Percentiles rank a stretch among this genome's conserved stretches.
Conservation (phyloP, 2,113 vertebrate species). For the Phrynosoma platyrhinos region DNA sequence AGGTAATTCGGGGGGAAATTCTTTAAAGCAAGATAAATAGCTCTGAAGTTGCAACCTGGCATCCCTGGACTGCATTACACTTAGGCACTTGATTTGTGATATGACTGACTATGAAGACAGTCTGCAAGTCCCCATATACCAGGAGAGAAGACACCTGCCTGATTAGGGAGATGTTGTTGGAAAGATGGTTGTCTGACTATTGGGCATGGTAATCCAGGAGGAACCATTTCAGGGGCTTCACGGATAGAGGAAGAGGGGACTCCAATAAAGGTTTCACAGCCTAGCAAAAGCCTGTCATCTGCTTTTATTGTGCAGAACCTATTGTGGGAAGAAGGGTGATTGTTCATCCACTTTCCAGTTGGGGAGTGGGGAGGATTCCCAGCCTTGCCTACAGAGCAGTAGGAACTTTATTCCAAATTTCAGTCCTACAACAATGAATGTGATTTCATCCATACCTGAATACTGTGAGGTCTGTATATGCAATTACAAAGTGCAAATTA, state of each 20-base stretch:
- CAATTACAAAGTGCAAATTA: background rate
- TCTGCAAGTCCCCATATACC: background rate
- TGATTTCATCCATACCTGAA: background rate
- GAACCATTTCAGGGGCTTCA: no score
- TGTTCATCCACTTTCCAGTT: background rate
- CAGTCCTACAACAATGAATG: background rate
- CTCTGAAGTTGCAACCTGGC: background rate
- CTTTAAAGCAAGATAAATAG: background rate
- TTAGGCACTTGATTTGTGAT: background rate
- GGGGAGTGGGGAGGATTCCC: background rate
- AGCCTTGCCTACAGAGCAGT: background rate
- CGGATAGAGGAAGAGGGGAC: background rate
- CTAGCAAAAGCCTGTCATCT: background rate
- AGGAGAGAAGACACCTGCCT: background rate
- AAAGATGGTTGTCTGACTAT: background rate
- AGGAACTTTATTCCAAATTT: background rate
- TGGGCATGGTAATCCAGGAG: background rate
- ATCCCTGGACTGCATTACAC: background rate
- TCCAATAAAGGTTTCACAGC: background rate
- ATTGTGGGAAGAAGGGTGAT: background rate
- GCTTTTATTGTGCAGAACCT: background rate
- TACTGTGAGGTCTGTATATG: no score
- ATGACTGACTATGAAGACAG: background rate
- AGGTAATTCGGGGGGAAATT: background rate
- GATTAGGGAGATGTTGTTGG: background rate